A percentile compares a stretch with the other conserved stretches of the same genome.
Evolutionary conservation across 2,113 vertebrate genomes (phyloP).

Genomic region (Propithecus coquereli): DNA sequence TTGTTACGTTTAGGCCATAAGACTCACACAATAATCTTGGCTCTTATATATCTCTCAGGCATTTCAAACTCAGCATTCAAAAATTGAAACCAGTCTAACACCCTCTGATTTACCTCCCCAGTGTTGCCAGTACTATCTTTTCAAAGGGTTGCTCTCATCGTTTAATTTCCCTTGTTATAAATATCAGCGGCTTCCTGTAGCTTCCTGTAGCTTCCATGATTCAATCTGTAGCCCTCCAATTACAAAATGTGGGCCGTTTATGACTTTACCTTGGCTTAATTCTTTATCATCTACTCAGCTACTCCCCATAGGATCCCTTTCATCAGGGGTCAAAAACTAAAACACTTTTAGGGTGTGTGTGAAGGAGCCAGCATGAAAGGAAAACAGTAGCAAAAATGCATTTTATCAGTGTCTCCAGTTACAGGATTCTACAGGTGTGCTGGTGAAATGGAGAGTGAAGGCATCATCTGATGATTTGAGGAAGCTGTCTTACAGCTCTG

Average conservation of each 20-base stretch:
- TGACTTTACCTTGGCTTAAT: not conserved
- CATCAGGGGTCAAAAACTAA: constrained; percentile 12
- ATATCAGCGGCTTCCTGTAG: not conserved
- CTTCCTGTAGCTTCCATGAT: not conserved
- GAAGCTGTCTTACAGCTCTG: not conserved
- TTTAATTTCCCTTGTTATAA: not conserved
- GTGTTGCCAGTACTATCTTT: not conserved
- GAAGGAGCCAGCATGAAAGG: not conserved
- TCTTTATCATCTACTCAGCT: not conserved
- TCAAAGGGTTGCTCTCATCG: not conserved
- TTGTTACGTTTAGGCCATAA: not conserved
- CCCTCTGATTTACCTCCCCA: not conserved
- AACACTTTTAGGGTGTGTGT: not conserved
- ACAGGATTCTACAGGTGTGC: not conserved
- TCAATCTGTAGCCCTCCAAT: not conserved
- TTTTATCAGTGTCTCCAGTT: not conserved
- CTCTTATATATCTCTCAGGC: not conserved
- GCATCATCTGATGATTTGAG: not conserved
- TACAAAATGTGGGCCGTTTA: not conserved
- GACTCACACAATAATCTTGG: not conserved
- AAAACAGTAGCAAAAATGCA: not conserved
- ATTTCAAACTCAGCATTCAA: constrained; percentile 7
- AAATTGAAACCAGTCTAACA: not conserved
- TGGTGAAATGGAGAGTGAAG: not conserved
- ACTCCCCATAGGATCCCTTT: not conserved